Base-by-base conservation (phyloP, 2,113 vertebrate genomes). In the Corydoras sp. region DNA sequence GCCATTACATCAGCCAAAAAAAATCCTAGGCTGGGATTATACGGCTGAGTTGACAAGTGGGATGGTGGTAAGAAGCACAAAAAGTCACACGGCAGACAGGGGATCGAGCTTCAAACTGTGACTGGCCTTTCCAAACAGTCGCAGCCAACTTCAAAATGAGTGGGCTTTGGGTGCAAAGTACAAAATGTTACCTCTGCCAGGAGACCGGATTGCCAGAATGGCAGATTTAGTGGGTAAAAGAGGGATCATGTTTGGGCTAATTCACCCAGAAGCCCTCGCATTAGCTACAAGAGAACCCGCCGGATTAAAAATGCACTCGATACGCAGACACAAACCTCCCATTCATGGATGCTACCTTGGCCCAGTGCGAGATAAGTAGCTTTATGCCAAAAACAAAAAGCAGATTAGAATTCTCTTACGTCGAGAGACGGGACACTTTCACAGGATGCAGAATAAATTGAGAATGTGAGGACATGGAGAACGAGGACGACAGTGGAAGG, bases 341-440 rank as follows among this genome's bases (percentile, higher is more conserved):
- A 93, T 95, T 95, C 92, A 95, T 88, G 69, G 80, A 58, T 76
- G 83, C 76, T 86, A 87, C 83, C 85, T 88, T 82, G 82, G 81
- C 88, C 87, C 86, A 89, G 88, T 79, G 77, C 85, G 81, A 90
- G 90, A 91, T 91, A 95, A 93, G 89, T 81, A 88, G 86, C 89
- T 94, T 91, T 89, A 83, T 83, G 48, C 5, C 0, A 74, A 86
- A 89, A 90, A 90, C 86, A 86, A 92, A 92, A 86, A 86, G 84
- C 84, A 90, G 89, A 90, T 91, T 92, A 88, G 79, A 88, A 86
- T 87, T 90, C 85, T 87, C 84, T 88, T 87, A 90, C 90, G 79
- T 86, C 77, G 76, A 83, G 83, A 55, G 32, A 61, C 56, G 69
- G 77, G 77, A 75, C 73, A 72, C 69, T 54, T 64, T 3, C 56